Conservation (phyloP, 2,113 vertebrate genomes). For the Synchiropus splendidus region DNA sequence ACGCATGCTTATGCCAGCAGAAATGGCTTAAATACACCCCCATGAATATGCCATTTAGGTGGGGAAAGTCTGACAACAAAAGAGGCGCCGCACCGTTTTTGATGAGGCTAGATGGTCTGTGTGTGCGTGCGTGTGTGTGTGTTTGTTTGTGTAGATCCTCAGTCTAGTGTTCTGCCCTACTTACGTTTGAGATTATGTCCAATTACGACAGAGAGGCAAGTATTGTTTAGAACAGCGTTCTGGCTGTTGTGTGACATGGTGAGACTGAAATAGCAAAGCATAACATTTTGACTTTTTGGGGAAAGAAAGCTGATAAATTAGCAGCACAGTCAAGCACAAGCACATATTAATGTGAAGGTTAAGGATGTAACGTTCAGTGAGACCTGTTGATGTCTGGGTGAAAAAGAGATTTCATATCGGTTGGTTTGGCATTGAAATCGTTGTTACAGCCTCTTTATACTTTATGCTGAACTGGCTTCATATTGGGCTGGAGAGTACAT, state of each 20-base stretch:
- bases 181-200: conserved; percentile 25
- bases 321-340: too few relatives aligned
- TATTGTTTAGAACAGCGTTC: conserved; percentile 67
- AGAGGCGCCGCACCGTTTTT: conserved; percentile 48
- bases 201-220: conserved; percentile 19
- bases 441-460: too few relatives aligned
- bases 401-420: too few relatives aligned
- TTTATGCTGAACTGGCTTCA: too few relatives aligned
- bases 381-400: too few relatives aligned
- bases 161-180: conserved; percentile 36
- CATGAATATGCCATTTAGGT: conserved; percentile 63
- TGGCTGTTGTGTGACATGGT: conserved; percentile 16
- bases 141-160: conserved; percentile 20
- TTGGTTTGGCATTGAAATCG: too few relatives aligned
- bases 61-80: conserved; percentile 67
- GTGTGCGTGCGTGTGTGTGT: conserved; percentile 9
- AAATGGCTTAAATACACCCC: conserved; percentile 63
- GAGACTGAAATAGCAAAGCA: not conserved
- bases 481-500: too few relatives aligned
- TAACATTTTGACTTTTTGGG: not conserved
- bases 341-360: too few relatives aligned
- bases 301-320: too few relatives aligned
- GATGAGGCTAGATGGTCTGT: conserved; percentile 44
- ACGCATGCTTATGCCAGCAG: conserved; percentile 71
- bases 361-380: too few relatives aligned